phyloP scores from a whole-genome alignment of 1,140 invertebrate species.

The Drosophila ercepeae region DNA sequence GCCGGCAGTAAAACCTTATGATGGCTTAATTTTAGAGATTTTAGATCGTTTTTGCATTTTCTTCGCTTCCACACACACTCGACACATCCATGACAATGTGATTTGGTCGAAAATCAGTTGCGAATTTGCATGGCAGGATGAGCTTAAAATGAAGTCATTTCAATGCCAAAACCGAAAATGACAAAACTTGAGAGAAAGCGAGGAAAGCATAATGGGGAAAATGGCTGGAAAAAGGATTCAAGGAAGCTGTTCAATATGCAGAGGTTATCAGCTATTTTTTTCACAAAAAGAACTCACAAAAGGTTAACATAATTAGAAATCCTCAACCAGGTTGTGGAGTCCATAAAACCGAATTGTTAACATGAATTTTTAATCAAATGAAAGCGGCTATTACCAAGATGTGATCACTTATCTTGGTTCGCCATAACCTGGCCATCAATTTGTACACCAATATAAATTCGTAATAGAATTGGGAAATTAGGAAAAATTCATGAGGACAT shows the following conservation, averaged over 20 bases:
- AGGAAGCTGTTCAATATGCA: slow-evolving; percentile 48
- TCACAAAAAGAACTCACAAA: background rate
- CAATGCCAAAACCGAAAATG: slow-evolving; percentile 28
- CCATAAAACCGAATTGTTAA: background rate
- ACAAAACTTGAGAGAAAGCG: slow-evolving; percentile 11
- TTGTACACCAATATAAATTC: slow-evolving; percentile 27
- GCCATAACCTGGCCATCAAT: slow-evolving; percentile 25
- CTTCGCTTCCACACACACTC: slow-evolving; percentile 2
- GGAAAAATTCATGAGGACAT: too few species aligned
- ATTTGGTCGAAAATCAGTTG: slow-evolving; percentile 76
- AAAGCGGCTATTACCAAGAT: slow-evolving; percentile 1
- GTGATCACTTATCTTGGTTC: slow-evolving; percentile 3
- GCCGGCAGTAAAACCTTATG: slow-evolving; percentile 73
- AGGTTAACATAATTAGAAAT: background rate
- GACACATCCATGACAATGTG: slow-evolving; percentile 56
- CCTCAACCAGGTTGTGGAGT: background rate
- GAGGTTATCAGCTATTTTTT: slow-evolving; percentile 18
- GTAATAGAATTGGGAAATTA: slow-evolving; percentile 19
- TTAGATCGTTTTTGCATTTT: slow-evolving; percentile 73
- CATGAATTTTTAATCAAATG: slow-evolving; percentile 6
- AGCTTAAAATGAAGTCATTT: slow-evolving; percentile 72
- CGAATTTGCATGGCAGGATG: slow-evolving; percentile 66
- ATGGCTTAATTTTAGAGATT: slow-evolving; percentile 81
- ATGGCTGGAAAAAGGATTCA: background rate
- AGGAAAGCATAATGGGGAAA: slow-evolving; percentile 2